Evolutionary conservation across 92 coral and sea anemone species (phyloP), one percentile per base, ranked within the genome.

Genomic region (Diadumene lineata): DNA sequence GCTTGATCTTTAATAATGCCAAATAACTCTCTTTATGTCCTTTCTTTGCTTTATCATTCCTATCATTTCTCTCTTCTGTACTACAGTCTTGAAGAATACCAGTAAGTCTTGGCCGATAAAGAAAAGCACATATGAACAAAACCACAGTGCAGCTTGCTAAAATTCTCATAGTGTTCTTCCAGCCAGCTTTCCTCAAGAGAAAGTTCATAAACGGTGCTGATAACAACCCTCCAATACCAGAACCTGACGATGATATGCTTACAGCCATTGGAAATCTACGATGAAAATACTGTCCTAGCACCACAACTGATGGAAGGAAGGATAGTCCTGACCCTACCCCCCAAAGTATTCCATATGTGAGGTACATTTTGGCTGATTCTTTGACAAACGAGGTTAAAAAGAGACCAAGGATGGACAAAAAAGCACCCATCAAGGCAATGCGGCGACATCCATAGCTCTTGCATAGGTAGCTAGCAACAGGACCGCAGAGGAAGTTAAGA

Each of bases 241-340:
- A 83, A 25, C 98, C 98, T 31, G 94, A 92, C 0, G 97, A 85
- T 7, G 88, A 97, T 64, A 94, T 79, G n/a, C 98, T 94, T 64
- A 83, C 87, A 0, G 86, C 97, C 64, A 94, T 60, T 4, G 94
- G 92, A 34, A 92, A 74, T 21, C 97, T 77, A 13, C 75, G 82
- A 71, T 91, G 92, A 38, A 94, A 94, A 69, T 91, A 94, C 51
- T 94, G 88, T 7, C 97, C 98, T 31, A 94, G 80, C 69, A 94
- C 88, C 38, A 92, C 85, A 27, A 91, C 85, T 0, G 98, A 92
- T 43, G 98, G 92, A 0, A 90, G 84, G 72, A 92, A 94, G 8
- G 92, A 94, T 61, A 94, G 68, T 51, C 98, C 88, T 56, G 98
- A 94, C 21, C 97, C 98, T 16, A 92, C 83, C 18, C 98, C 98